Base-by-base conservation (phyloP, 2,888 invertebrate genomes). In the Hydrotaea diabolus region DNA sequence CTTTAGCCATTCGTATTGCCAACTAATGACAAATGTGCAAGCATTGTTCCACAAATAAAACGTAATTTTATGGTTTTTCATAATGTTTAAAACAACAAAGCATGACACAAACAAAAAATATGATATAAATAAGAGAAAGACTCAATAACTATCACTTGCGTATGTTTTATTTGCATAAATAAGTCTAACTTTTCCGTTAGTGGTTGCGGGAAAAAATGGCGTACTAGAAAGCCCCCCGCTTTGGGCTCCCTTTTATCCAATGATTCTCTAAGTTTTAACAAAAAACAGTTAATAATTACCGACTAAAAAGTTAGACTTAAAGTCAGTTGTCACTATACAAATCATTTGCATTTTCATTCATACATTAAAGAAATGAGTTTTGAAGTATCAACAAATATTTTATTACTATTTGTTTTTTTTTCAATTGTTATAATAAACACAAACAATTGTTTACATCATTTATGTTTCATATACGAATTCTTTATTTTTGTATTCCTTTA, bases 311-410 rank as follows among this genome's bases (percentile, higher is more conserved):
- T 31, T 31, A 7, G 31, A 31, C 31, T 31, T 31, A 31, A 31
- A 39, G 23, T 55, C 74, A 57, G 4, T 75, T 78, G 55, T 55
- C 53, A 82, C 73, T 77, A 86, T 76, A 80, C 82, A 82, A 85
- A 79, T 82, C 77, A 85, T 85, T 83, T 83, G 81, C 86, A 85
- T 83, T 81, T 80, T 79, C 82, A 83, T 81, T 64, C 79, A 72
- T 36, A 31, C 31, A 77, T 43, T 53, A 39, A n/a, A 57, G 64
- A 59, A 43, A 43, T 8, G 43, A 43, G 43, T 43, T n/a, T 49
- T n/a, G 3, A n/a, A 49, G 7, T 31, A 4, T 4, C 31, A 31
- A n/a, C n/a, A n/a, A n/a, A n/a, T n/a, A n/a, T n/a, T 39, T 39
- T 39, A 39, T 11, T 39, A 39, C 2, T 39, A 39, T 39, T 39